Evolutionary conservation across 2,113 vertebrate species (phyloP).

Genomic region (Bagarius yarrelli): DNA sequence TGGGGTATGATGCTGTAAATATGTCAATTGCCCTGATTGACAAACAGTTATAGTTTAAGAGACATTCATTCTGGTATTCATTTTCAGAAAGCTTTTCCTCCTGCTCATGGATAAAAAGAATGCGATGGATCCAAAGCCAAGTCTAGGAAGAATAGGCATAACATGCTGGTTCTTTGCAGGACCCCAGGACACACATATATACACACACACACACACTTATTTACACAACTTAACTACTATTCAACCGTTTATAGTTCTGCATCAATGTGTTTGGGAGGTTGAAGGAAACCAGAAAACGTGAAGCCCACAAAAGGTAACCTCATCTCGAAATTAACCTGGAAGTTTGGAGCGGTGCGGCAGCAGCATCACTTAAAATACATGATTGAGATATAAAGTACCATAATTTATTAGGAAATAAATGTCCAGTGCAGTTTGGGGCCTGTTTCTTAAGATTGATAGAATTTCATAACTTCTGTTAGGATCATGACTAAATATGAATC

Average conservation of each 20-base stretch:
- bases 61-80: background rate
- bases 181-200: background rate
- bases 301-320: background rate
- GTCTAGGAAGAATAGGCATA: background rate
- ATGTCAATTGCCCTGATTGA: background rate
- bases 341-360: background rate
- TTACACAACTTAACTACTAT: too few relatives aligned
- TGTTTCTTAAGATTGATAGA: too few relatives aligned
- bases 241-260: background rate
- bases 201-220: background rate
- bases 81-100: background rate
- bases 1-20: too few relatives aligned
- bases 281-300: too few relatives aligned
- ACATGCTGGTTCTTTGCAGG: background rate
- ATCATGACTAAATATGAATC: background rate
- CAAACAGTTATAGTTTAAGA: background rate
- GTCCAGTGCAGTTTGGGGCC: background rate
- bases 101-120: too few relatives aligned
- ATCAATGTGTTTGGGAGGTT: background rate
- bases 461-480: background rate
- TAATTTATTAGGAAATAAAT: background rate
- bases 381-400: background rate
- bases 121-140: background rate
- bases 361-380: background rate
- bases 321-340: background rate